Evolutionary conservation across 2,113 vertebrate genomes (phyloP), one percentile per base, ranked within the genome.

Genomic region (Callithrix jacchus): DNA sequence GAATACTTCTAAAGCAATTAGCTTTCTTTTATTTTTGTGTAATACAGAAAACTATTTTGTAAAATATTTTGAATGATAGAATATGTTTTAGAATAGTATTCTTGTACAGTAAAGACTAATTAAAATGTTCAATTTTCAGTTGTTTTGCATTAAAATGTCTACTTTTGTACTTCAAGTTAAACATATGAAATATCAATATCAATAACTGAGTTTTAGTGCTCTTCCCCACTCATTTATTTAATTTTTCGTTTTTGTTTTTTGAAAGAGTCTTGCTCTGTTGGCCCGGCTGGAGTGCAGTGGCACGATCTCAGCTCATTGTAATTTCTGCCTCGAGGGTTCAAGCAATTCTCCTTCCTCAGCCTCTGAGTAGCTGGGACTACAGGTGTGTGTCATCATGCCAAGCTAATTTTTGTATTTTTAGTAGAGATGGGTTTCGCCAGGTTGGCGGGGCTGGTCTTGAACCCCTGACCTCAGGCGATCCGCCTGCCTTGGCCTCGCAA

Each of bases 151-250:
- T 76, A 87, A 32, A 81, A 30, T 73, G 40, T 61, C 49, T 84
- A 58, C 37, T 79, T 90, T 74, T 32, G 11, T 5, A 86, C 76
- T n/a, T 77, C 47, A 91, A 91, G 20, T 93, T 84, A 95, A 92
- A 70, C 21, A 14, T n/a, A 92, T 66, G 42, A 81, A 93, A 86
- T 82, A n/a, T 49, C 76, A 91, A 45, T 64, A 86, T 64, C 27
- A 32, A 32, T 32, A 64, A 42, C 0, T 68, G 27, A 94, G 58
- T 30, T 87, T 76, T 20, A 58, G 56, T 87, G 56, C 20, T 76
- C n/a, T 54, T 74, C 37, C 16, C 32, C 32, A 66, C 40, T 84
- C 17, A 93, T 83, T 40, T 80, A 84, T 37, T 30, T 94, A 70
- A 92, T 74, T 89, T 64, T 61, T 10, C 20, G 2, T 64, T 27